Percentiles rank a stretch among this genome's conserved stretches.
These are phyloP conservation scores for Caenorhabditis sp. DNA, from an alignment of 2,888 invertebrate species.

Conservation along the genomic window DNA sequence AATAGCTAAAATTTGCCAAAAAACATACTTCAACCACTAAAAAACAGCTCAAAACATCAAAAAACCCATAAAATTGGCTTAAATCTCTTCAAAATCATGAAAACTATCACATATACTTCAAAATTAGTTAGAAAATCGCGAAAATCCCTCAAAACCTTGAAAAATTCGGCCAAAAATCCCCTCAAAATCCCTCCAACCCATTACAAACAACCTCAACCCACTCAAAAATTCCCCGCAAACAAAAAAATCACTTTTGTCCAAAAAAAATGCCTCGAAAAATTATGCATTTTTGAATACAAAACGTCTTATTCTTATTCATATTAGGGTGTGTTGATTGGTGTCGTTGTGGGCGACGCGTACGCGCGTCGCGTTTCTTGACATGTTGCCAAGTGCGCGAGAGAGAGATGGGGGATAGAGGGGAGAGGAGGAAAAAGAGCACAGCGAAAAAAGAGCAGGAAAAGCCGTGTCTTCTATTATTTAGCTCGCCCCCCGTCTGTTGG, in stretches of 20 bases:
- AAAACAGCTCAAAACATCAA: too few species aligned
- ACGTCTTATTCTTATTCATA: not conserved
- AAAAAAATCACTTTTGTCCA: too few species aligned
- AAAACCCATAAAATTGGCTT: too few species aligned
- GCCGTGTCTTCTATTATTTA: not conserved
- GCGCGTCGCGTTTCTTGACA: conserved; percentile 38
- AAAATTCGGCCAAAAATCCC: not conserved
- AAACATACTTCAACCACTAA: too few species aligned
- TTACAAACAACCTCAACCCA: not conserved
- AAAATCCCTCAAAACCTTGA: not conserved
- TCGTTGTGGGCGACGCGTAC: conserved; percentile 23
- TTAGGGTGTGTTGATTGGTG: not conserved
- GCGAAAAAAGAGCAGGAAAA: not conserved
- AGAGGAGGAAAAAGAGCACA: not conserved
- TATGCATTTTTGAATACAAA: too few species aligned
- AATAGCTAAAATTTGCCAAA: too few species aligned
- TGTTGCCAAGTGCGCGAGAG: conserved; percentile 23
- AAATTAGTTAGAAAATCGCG: too few species aligned
- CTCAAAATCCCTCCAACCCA: not conserved
- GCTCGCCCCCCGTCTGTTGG: not conserved
- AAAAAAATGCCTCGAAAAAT: too few species aligned
- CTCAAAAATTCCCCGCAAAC: too few species aligned
- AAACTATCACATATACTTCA: too few species aligned
- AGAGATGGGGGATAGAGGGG: not conserved
- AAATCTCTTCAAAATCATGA: too few species aligned